These are phyloP conservation scores for Gadus chalcogrammus DNA, from an alignment of 2,113 vertebrate species.

Conservation along the genomic window DNA sequence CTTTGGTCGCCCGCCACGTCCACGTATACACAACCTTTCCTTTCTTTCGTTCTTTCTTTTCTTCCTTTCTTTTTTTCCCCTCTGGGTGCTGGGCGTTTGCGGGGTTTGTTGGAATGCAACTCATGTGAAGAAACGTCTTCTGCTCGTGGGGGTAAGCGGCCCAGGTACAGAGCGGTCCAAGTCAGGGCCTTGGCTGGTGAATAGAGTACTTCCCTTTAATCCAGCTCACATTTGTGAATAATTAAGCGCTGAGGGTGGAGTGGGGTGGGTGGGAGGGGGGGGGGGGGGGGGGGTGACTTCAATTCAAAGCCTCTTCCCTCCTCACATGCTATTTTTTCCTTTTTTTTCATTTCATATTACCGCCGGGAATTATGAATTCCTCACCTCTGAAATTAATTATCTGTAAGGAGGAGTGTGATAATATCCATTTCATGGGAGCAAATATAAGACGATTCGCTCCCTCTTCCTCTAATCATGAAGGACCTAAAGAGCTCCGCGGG, in stretches of 20 bases:
- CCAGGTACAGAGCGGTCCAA: slow-evolving; percentile 7
- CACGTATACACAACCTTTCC: slow-evolving; percentile 2
- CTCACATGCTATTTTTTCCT: neutral
- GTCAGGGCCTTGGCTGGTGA: slow-evolving; percentile 1
- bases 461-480: slow-evolving; percentile 22
- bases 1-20: slow-evolving; percentile 17
- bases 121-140: slow-evolving; percentile 10
- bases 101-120: slow-evolving; percentile 3
- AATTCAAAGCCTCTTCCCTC: slow-evolving; percentile 4
- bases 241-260: neutral
- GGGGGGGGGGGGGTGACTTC: slow-evolving; percentile 11
- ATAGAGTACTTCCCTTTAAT: slow-evolving; percentile 7
- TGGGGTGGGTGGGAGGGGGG: neutral
- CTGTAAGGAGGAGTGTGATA: slow-evolving; percentile 20
- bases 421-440: slow-evolving; percentile 24
- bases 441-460: slow-evolving; percentile 8
- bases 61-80: too few species aligned
- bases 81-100: too few species aligned
- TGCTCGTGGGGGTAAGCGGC: neutral
- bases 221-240: slow-evolving; percentile 24
- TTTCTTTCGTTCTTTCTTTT: neutral
- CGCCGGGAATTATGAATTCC: slow-evolving; percentile 14
- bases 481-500: slow-evolving; percentile 4
- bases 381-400: slow-evolving; percentile 27
- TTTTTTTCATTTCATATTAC: neutral